These are phyloP conservation scores for Blastobasis lacticolella DNA, from an alignment of 2,888 invertebrate genomes.

Conservation along the genomic window DNA sequence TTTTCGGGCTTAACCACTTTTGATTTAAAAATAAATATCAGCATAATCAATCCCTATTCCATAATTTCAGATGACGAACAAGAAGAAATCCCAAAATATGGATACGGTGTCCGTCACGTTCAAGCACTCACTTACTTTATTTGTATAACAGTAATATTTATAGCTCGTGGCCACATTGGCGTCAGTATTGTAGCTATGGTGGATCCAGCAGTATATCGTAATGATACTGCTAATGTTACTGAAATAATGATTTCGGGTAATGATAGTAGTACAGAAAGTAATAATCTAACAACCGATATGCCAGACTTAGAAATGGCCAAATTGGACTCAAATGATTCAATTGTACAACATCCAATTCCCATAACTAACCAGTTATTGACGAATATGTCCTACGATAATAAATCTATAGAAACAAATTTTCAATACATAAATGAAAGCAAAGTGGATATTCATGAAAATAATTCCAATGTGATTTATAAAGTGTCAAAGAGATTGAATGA, in stretches of 20 bases:
- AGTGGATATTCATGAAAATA: not conserved
- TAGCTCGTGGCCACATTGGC: conserved; percentile 38
- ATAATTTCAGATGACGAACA: no score
- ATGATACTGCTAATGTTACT: conserved; percentile 1
- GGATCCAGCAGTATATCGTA: conserved; percentile 9
- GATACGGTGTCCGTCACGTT: conserved; percentile 39
- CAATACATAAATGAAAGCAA: not conserved
- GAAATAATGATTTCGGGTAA: not conserved
- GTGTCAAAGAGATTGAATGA: no score
- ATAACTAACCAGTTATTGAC: no score
- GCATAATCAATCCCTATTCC: no score
- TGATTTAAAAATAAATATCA: no score
- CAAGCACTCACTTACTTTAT: conserved; percentile 31
- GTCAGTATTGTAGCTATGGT: conserved; percentile 49
- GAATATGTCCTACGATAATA: not conserved
- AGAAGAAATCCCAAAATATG: conserved; percentile 18
- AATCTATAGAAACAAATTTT: not conserved
- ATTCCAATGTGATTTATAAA: no score
- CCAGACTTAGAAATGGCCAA: not conserved
- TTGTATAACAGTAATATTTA: conserved; percentile 23
- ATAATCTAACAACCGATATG: not conserved
- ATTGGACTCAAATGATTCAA: not conserved
- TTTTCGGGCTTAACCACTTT: no score
- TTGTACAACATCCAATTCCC: not conserved
- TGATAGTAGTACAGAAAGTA: not conserved